These are phyloP conservation scores for Rhopalosiphum padi DNA, from an alignment of 1,140 invertebrate genomes.

Conservation along the genomic window DNA sequence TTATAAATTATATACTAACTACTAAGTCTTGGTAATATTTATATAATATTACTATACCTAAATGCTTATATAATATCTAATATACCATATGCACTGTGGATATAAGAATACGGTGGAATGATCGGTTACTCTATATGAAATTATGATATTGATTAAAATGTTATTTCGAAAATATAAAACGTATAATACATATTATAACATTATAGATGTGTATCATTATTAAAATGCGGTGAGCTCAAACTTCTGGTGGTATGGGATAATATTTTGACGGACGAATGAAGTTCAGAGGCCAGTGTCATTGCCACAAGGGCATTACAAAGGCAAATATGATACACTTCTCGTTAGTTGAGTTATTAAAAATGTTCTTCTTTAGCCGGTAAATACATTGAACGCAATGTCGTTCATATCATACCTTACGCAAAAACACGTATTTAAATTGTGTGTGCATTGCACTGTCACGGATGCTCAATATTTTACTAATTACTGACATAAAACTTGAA, in stretches of 20 bases:
- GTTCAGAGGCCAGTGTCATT: slow-evolving; percentile 52
- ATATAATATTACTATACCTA: not conserved
- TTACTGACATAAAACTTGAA: not conserved
- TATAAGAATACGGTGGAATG: not conserved
- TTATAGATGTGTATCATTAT: not conserved
- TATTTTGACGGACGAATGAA: slow-evolving; percentile 27
- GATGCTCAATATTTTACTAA: not conserved
- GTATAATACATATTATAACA: not conserved
- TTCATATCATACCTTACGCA: not conserved
- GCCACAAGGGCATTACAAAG: slow-evolving; percentile 54
- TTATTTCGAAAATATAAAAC: not conserved
- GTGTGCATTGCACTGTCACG: not conserved
- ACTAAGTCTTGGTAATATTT: not conserved
- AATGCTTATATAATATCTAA: not conserved
- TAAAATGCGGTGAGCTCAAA: not conserved
- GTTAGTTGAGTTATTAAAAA: not conserved
- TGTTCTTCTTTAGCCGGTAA: not conserved
- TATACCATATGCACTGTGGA: not conserved
- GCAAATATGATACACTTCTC: slow-evolving; percentile 43
- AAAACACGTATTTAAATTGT: not conserved
- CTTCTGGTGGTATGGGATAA: not conserved
- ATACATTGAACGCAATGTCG: not conserved
- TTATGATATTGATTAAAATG: not conserved
- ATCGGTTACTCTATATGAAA: not conserved
- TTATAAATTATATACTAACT: not conserved